Conservation (phyloP, 2,797 vertebrate species). For the Podarcis siculus region DNA sequence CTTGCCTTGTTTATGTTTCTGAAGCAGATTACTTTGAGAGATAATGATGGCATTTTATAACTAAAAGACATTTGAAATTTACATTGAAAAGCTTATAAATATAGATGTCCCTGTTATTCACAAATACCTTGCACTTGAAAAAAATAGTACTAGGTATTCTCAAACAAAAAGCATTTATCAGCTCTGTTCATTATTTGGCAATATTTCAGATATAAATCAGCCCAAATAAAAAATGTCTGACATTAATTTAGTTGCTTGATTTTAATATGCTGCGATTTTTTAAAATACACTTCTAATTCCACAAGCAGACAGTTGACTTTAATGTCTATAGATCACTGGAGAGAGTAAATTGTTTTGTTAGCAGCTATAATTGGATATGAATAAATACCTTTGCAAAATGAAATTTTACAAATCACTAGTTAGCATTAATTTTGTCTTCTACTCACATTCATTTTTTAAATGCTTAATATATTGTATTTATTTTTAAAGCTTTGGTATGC, state of each 20-base stretch:
- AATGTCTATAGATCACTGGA: background rate
- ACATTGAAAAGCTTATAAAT: too few relatives aligned
- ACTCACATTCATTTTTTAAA: background rate
- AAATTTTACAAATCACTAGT: background rate
- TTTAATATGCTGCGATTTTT: background rate
- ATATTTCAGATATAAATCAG: background rate
- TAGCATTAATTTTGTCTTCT: background rate
- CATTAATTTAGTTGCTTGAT: background rate
- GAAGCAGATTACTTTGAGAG: too few relatives aligned
- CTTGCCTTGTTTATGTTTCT: too few relatives aligned
- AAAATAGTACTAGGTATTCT: background rate
- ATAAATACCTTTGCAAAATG: background rate
- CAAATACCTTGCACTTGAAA: too few relatives aligned
- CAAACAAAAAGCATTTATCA: background rate
- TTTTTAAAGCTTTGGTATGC: constrained; percentile 86
- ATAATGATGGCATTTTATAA: too few relatives aligned
- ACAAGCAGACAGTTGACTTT: background rate
- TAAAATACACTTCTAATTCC: background rate
- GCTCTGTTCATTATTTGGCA: background rate
- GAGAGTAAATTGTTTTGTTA: background rate
- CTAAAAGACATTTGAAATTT: too few relatives aligned
- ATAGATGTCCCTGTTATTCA: too few relatives aligned
- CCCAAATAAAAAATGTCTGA: background rate
- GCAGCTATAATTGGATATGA: background rate
- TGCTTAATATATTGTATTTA: background rate